A percentile compares a stretch with the other conserved stretches of the same genome.
These are phyloP conservation scores for Epinephelus moara DNA, from an alignment of 2,113 vertebrate species.

Conservation along the genomic window DNA sequence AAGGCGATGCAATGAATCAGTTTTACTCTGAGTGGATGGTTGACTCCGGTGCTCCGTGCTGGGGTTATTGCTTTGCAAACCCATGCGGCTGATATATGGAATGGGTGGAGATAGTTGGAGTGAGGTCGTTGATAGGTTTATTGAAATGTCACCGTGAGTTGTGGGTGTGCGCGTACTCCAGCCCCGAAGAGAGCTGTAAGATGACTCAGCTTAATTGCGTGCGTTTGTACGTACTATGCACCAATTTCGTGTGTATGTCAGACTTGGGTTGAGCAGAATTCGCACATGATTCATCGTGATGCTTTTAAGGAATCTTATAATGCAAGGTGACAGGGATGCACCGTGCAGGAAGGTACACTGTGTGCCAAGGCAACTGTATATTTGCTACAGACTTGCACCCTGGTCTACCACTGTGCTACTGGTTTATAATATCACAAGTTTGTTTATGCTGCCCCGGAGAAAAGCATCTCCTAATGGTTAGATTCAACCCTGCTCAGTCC, in stretches of 20 bases:
- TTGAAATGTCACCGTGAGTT: conserved; percentile 67
- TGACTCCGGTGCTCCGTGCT: conserved; percentile 33
- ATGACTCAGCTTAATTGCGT: conserved; percentile 47
- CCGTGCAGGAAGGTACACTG: background rate
- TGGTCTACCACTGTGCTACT: background rate
- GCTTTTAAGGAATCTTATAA: conserved; percentile 3
- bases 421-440: conserved; percentile 12
- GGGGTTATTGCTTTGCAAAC: conserved; percentile 63
- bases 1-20: conserved; percentile 62
- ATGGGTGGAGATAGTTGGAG: conserved; percentile 52
- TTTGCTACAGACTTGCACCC: background rate
- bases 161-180: conserved; percentile 13
- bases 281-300: conserved; percentile 24
- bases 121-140: conserved; percentile 62
- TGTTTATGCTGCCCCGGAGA: conserved; percentile 1
- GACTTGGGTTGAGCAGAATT: background rate
- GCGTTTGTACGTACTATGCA: background rate
- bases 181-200: conserved; percentile 18
- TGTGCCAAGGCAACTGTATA: background rate
- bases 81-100: conserved; percentile 59
- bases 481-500: background rate
- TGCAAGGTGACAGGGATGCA: background rate
- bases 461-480: background rate
- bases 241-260: conserved; percentile 18
- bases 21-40: conserved; percentile 58